Percentiles rank a stretch among this genome's conserved stretches.
Evolutionary conservation across 2,888 invertebrate genomes (phyloP).

Genomic region (Leptinotarsa peninsularis): DNA sequence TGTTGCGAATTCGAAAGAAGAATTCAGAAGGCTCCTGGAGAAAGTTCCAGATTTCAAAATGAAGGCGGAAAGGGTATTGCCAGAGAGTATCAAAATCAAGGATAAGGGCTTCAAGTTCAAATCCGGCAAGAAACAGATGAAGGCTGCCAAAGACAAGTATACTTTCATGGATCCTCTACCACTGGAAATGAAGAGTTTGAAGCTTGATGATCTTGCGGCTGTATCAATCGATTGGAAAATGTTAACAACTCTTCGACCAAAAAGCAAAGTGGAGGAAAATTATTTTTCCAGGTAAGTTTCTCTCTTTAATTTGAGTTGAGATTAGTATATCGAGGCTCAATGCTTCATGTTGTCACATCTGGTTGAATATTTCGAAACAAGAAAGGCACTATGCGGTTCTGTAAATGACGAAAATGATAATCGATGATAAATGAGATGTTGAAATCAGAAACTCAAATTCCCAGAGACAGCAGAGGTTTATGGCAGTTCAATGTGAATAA

Average conservation of each 20-base stretch:
- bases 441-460: no score
- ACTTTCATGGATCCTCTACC: conserved; percentile 84
- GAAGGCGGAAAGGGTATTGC: conserved; percentile 83
- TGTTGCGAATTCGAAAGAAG: conserved; percentile 82
- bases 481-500: no score
- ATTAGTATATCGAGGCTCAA: neutral
- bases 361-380: no score
- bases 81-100: conserved; percentile 82
- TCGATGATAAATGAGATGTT: no score
- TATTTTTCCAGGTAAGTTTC: conserved; percentile 79
- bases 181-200: conserved; percentile 80
- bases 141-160: conserved; percentile 74
- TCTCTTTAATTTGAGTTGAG: neutral
- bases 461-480: no score
- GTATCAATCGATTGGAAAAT: conserved; percentile 94
- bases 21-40: conserved; percentile 84
- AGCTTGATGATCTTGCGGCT: conserved; percentile 81
- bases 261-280: conserved; percentile 85
- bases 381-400: no score
- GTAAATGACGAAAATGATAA: no score
- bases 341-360: neutral
- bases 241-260: conserved; percentile 89
- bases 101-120: conserved; percentile 82
- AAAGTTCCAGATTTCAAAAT: conserved; percentile 93
- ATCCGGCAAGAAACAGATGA: conserved; percentile 78